Conservation (phyloP, 23 tunicate genomes). For the Ascidia mentula region DNA sequence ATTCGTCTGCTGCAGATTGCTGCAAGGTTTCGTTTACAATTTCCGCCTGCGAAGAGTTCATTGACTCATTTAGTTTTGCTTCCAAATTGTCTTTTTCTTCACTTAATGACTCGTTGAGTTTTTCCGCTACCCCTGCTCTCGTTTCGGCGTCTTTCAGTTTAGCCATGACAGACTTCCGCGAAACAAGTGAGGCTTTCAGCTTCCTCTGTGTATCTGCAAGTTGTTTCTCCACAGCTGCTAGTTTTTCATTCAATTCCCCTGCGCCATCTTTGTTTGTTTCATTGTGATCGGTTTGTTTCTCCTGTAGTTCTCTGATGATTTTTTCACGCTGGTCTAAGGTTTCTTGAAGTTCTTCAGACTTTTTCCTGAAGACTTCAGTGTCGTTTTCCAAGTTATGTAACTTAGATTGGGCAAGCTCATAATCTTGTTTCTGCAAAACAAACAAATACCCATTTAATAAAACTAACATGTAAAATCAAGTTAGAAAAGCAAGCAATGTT, state of each 20-base stretch:
- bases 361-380: too few relatives aligned
- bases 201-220: slow-evolving; percentile 64
- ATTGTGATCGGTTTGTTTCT: too few relatives aligned
- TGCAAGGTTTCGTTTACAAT: background rate
- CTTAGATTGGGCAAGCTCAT: too few relatives aligned
- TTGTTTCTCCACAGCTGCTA: slow-evolving; percentile 19
- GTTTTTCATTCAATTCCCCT: background rate
- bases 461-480: too few relatives aligned
- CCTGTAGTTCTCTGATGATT: background rate
- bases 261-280: background rate
- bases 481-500: too few relatives aligned
- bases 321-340: background rate
- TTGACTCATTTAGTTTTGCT: background rate
- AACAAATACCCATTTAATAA: too few relatives aligned
- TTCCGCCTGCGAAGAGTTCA: background rate
- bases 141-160: slow-evolving; percentile 50
- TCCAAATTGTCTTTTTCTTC: slow-evolving; percentile 16
- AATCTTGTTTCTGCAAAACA: too few relatives aligned
- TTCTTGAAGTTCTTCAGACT: background rate
- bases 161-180: slow-evolving; percentile 60
- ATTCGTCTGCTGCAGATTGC: background rate
- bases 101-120: slow-evolving; percentile 15
- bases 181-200: slow-evolving; percentile 73
- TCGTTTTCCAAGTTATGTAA: too few relatives aligned
- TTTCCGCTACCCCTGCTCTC: slow-evolving; percentile 16